Evolutionary conservation across 2,888 invertebrate species (phyloP).

Genomic region (Amiota minor): DNA sequence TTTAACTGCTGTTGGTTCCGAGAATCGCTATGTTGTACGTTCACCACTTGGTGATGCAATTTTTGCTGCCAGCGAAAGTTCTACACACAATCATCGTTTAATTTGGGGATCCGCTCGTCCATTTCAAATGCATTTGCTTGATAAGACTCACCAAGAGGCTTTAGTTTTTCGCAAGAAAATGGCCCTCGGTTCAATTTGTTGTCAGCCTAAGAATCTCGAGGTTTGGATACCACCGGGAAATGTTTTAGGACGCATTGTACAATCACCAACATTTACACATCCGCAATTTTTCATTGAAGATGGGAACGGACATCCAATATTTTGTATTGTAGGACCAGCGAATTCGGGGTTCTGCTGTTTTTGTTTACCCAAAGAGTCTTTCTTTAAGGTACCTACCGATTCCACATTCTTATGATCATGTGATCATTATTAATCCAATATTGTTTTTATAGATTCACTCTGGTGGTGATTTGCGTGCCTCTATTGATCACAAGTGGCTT

Average conservation of each 20-base stretch:
- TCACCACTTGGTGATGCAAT: constrained; percentile 83
- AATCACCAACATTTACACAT: constrained; percentile 79
- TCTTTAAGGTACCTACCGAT: constrained; percentile 61
- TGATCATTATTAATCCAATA: neutral
- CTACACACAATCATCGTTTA: constrained; percentile 78
- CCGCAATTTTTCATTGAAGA: constrained; percentile 82
- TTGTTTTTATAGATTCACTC: constrained; percentile 75
- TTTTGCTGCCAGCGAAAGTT: constrained; percentile 83
- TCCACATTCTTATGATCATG: neutral
- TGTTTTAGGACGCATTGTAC: constrained; percentile 81
- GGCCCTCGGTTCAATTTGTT: constrained; percentile 81
- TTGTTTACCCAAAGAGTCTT: constrained; percentile 71
- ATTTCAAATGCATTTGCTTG: constrained; percentile 86
- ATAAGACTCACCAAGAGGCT: constrained; percentile 88
- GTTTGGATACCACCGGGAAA: constrained; percentile 83
- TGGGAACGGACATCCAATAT: constrained; percentile 77
- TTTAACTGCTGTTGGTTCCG: constrained; percentile 76
- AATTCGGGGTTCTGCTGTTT: constrained; percentile 76
- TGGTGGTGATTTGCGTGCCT: constrained; percentile 71
- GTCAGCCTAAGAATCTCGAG: constrained; percentile 80
- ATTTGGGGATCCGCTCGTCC: constrained; percentile 81
- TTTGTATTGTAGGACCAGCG: constrained; percentile 82
- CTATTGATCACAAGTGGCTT: constrained; percentile 83
- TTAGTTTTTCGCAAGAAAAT: constrained; percentile 82
- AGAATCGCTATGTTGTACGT: constrained; percentile 82